A percentile compares a stretch with the other conserved stretches of the same genome.
These are phyloP conservation scores for Magallana gigas DNA, from an alignment of 1,140 invertebrate genomes.

Conservation along the genomic window DNA sequence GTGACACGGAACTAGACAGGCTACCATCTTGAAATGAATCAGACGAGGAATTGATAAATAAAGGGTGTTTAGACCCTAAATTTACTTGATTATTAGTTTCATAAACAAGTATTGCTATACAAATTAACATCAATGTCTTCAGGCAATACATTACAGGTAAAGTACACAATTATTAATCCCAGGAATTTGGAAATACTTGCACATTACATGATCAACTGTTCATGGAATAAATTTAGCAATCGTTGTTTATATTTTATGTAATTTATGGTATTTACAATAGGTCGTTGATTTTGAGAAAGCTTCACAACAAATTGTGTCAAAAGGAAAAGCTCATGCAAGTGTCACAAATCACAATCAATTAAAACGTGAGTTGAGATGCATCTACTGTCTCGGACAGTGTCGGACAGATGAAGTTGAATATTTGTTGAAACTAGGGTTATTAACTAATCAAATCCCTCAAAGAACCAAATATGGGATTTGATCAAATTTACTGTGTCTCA, in stretches of 20 bases:
- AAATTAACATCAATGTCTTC: constrained; percentile 50
- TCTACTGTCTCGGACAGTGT: too few relatives aligned
- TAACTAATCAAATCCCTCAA: too few relatives aligned
- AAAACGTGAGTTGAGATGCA: too few relatives aligned
- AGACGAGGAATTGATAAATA: constrained; percentile 48
- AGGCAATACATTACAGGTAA: constrained; percentile 51
- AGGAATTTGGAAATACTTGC: too few relatives aligned
- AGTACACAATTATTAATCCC: background rate
- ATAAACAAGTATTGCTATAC: background rate
- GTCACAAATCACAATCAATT: too few relatives aligned
- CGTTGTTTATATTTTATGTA: background rate
- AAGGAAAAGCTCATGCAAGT: too few relatives aligned
- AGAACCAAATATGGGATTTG: too few relatives aligned
- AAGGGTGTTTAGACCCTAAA: constrained; percentile 19
- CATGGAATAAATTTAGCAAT: background rate
- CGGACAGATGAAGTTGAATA: too few relatives aligned
- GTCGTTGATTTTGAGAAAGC: too few relatives aligned
- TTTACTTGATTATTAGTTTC: background rate
- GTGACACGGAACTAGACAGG: constrained; percentile 52
- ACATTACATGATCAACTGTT: background rate
- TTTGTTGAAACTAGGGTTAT: too few relatives aligned
- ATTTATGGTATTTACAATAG: background rate
- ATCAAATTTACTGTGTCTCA: too few relatives aligned
- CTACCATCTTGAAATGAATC: constrained; percentile 54
- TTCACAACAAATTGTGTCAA: too few relatives aligned